Base-by-base conservation (phyloP, 2,888 invertebrate species). In the Cremastinae sp. region DNA sequence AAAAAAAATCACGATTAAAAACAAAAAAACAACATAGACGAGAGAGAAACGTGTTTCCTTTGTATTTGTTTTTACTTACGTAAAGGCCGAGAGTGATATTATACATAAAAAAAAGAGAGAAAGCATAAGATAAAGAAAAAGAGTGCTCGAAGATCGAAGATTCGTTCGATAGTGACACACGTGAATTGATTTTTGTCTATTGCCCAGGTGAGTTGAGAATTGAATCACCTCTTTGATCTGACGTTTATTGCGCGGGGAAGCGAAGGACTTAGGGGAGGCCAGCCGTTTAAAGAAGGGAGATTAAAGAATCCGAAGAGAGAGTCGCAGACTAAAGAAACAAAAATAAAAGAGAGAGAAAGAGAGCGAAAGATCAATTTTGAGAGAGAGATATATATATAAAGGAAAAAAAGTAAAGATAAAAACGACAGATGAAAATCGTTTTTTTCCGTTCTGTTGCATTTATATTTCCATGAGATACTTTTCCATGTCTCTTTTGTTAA, bases 171-270 rank as follows among this genome's bases (percentile, higher is more conserved):
- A 82, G 82, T 82, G 82, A 81, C 79, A 82, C 84, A 84, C 86
- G 85, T 69, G 69, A 59, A 79, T 87, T 86, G 82, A 34, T 84
- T 86, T 88, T 88, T 84, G 88, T 88, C 85, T 88, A 85, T 88
- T 86, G 86, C 85, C 87, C 89, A 89, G 89, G 89, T 89, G 89
- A 89, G 89, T 89, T 89, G 87, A 89, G 89, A 87, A 87, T 89
- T 89, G 88, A 89, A 84, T 89, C 89, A 89, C 87, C 88, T 28
- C 28, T 88, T 88, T 86, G 84, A 87, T 86, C 83, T 85, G 84
- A 88, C 82, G 84, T 84, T 82, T 84, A 76, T 89, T 89, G 88
- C 89, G 88, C 89, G 88, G 89, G 89, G 89, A 89, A 89, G 89
- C 87, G 86, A 88, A 87, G 87, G 85, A 87, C 69, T 83, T 87